These are phyloP conservation scores for Natator depressus DNA, from an alignment of 2,113 vertebrate genomes.

Conservation along the genomic window DNA sequence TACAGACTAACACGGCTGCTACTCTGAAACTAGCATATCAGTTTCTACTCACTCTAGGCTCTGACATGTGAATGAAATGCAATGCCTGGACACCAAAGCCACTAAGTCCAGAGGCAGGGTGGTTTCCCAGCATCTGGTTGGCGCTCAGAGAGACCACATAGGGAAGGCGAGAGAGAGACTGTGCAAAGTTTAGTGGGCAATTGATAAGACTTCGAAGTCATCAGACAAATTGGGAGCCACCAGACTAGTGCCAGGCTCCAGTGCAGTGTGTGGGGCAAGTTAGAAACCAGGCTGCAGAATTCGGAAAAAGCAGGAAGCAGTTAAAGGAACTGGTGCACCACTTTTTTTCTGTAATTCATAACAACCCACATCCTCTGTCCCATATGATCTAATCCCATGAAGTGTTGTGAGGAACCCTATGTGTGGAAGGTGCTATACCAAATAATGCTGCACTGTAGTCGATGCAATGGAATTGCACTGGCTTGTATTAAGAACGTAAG, in stretches of 20 bases:
- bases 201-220: conserved; percentile 12
- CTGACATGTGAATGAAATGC: background rate
- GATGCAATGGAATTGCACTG: background rate
- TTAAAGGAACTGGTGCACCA: background rate
- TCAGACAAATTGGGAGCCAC: background rate
- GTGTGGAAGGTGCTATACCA: background rate
- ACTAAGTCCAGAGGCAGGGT: fast-evolving
- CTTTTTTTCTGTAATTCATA: background rate
- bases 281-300: background rate
- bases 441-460: background rate
- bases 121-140: background rate
- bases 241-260: background rate
- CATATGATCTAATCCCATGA: background rate
- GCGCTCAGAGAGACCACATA: background rate
- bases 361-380: background rate
- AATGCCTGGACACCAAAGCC: background rate
- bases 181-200: background rate
- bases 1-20: too few species aligned
- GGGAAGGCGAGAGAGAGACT: background rate
- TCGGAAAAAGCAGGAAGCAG: background rate
- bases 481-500: background rate
- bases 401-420: background rate
- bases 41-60: background rate
- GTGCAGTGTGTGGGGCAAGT: background rate
- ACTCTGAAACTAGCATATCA: too few species aligned